These are phyloP conservation scores for Mastomys coucha DNA, from an alignment of 2,113 vertebrate species.

Conservation along the genomic window DNA sequence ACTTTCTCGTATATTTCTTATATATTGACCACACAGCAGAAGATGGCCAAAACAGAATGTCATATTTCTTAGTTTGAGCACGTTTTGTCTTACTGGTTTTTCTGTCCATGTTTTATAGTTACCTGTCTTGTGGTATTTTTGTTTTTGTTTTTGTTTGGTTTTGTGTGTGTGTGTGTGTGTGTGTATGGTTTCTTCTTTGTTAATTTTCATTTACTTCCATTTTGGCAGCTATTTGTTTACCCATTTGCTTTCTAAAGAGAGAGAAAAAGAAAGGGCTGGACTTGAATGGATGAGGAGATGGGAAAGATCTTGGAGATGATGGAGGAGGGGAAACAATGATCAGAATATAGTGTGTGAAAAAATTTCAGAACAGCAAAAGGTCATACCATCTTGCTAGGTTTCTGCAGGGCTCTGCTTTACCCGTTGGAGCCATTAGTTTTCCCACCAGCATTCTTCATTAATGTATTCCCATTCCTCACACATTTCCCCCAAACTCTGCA, in stretches of 20 bases:
- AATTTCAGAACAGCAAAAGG: not conserved
- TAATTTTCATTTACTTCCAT: not conserved
- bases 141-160: too few relatives aligned
- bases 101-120: not conserved
- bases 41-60: not conserved
- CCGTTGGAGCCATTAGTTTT: not conserved
- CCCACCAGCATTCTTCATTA: not conserved
- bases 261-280: not conserved
- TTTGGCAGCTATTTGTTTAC: not conserved
- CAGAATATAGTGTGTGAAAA: not conserved
- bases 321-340: not conserved
- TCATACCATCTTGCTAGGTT: not conserved
- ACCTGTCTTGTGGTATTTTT: not conserved
- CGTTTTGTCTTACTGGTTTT: not conserved
- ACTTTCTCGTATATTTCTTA: not conserved
- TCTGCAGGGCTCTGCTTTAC: not conserved
- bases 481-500: not conserved
- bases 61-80: not conserved
- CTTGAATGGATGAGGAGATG: not conserved
- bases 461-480: not conserved
- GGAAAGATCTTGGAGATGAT: not conserved
- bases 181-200: not conserved
- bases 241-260: not conserved
- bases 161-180: not conserved
- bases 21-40: not conserved